Conservation (phyloP, 2,113 vertebrate species). For the Neogobius melanostomus region DNA sequence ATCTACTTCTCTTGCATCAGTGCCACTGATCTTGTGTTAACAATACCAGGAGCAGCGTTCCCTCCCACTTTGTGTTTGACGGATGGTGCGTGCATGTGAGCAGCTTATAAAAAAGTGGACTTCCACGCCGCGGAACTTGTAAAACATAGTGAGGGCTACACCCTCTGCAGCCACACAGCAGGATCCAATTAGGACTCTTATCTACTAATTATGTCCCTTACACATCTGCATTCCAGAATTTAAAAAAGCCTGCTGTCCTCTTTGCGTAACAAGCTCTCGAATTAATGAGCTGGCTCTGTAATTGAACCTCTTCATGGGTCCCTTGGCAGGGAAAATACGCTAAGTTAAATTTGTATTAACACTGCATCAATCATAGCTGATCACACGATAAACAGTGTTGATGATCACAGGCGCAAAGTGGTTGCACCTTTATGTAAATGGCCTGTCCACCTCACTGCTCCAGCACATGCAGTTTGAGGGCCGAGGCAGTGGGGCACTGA, state of each 20-base stretch:
- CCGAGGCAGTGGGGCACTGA: constrained; percentile 6
- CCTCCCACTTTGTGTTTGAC: constrained; percentile 42
- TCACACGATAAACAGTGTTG: constrained; percentile 88
- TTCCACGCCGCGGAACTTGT: constrained; percentile 66
- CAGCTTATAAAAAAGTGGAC: constrained; percentile 65
- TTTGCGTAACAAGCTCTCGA: constrained; percentile 89
- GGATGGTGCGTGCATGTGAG: constrained; percentile 56
- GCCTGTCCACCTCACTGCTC: constrained; percentile 77
- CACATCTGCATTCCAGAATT: constrained; percentile 88
- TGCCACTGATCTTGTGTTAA: constrained; percentile 22
- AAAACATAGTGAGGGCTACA: constrained; percentile 69
- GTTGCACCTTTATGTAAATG: constrained; percentile 74
- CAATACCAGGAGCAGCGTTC: constrained; percentile 18
- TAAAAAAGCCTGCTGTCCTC: constrained; percentile 73
- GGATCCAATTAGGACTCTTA: constrained; percentile 81
- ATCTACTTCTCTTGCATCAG: constrained; percentile 7
- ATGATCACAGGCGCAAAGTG: constrained; percentile 74
- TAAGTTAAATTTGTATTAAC: constrained; percentile 90
- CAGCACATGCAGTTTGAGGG: constrained; percentile 56
- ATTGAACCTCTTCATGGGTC: constrained; percentile 93
- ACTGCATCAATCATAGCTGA: constrained; percentile 93
- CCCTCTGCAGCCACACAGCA: constrained; percentile 70
- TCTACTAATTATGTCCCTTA: constrained; percentile 87
- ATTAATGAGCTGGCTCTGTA: constrained; percentile 96
- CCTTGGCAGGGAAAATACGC: constrained; percentile 92